Evolutionary conservation across 1,140 invertebrate species (phyloP).

Genomic region (Bombus superbus): DNA sequence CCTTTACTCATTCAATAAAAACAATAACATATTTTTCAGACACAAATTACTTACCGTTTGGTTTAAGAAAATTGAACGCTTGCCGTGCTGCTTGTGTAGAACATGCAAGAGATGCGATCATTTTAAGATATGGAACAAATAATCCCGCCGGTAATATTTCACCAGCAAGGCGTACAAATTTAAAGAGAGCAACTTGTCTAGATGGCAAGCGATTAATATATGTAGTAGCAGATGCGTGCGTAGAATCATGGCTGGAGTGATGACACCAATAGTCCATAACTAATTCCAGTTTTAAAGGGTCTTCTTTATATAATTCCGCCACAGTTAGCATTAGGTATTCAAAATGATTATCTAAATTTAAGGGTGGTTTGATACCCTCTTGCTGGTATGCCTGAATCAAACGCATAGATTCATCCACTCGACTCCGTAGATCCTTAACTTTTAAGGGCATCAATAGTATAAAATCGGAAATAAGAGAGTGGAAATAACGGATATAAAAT

Average conservation of each 20-base stretch:
- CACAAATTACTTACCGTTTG: constrained; percentile 82
- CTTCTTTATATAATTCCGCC: constrained; percentile 89
- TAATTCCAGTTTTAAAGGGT: constrained; percentile 88
- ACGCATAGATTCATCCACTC: constrained; percentile 94
- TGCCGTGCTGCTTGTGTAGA: constrained; percentile 88
- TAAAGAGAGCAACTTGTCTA: constrained; percentile 91
- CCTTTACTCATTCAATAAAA: background rate
- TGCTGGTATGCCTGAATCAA: constrained; percentile 91
- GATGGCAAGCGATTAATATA: constrained; percentile 80
- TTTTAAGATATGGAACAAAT: constrained; percentile 93
- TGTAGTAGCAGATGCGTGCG: constrained; percentile 73
- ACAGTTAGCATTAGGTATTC: constrained; percentile 92
- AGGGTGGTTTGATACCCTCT: constrained; percentile 92
- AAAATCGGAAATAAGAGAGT: constrained; percentile 95
- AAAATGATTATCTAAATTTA: constrained; percentile 90
- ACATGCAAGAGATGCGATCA: constrained; percentile 92
- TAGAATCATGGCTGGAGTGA: constrained; percentile 71
- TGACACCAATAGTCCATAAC: constrained; percentile 92
- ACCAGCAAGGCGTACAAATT: constrained; percentile 94
- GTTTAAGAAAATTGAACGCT: constrained; percentile 94
- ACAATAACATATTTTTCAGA: too few species aligned
- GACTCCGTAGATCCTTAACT: constrained; percentile 90
- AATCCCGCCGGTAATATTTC: constrained; percentile 93
- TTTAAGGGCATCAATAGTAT: constrained; percentile 96
- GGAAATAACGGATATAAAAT: constrained; percentile 93